Evolutionary conservation across 2,888 invertebrate species (phyloP).

Genomic region (Rhingia campestris): DNA sequence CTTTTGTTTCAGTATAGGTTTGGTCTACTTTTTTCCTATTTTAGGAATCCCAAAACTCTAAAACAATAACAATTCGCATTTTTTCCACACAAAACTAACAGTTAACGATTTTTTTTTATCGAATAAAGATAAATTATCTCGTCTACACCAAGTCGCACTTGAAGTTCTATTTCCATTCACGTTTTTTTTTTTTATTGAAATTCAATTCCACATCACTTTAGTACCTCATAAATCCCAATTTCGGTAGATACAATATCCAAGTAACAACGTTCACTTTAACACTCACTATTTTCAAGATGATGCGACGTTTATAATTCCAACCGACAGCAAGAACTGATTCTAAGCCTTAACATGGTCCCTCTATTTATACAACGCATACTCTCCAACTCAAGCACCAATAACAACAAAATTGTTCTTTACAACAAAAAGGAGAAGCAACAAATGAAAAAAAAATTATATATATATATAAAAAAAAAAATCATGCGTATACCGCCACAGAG

Average conservation of each 20-base stretch:
- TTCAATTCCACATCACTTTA: constrained; percentile 56
- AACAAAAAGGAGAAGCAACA: constrained; percentile 40
- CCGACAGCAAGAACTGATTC: constrained; percentile 72
- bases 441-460: constrained; percentile 11
- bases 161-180: constrained; percentile 49
- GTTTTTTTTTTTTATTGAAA: constrained; percentile 57
- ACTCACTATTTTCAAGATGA: constrained; percentile 24
- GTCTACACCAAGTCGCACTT: not conserved
- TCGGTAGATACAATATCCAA: constrained; percentile 1
- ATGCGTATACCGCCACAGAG: constrained; percentile 22
- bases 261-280: constrained; percentile 37
- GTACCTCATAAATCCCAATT: constrained; percentile 16
- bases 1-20: not conserved
- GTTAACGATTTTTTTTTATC: not conserved
- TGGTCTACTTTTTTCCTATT: not conserved
- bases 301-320: constrained; percentile 44
- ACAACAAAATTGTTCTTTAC: constrained; percentile 17
- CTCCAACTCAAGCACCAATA: constrained; percentile 25
- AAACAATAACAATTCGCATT: not conserved
- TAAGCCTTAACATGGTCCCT: constrained; percentile 39
- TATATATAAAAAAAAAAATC: constrained; percentile 29
- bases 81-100: constrained; percentile 13
- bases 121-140: not conserved
- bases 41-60: not conserved
- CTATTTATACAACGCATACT: constrained; percentile 65